Evolutionary conservation across 2,888 invertebrate genomes (phyloP).

Genomic region (Branchinecta sandiegonensis): DNA sequence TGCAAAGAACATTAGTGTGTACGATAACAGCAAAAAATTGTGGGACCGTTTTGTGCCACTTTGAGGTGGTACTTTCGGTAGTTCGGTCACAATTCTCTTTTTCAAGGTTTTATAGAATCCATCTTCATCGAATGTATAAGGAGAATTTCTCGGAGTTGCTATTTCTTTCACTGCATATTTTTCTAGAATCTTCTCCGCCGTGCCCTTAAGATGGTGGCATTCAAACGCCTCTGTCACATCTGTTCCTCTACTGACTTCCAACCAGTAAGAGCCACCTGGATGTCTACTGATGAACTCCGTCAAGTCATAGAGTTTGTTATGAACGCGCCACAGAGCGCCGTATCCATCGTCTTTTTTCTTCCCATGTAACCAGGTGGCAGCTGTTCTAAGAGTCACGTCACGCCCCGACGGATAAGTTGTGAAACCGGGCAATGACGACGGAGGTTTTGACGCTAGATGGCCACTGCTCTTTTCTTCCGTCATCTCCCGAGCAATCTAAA

Average conservation of each 20-base stretch:
- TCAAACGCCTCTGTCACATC: conserved; percentile 33
- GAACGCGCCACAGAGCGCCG: conserved; percentile 61
- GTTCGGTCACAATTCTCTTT: conserved; percentile 29
- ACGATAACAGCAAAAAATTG: conserved; percentile 26
- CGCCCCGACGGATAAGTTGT: conserved; percentile 39
- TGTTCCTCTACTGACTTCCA: conserved; percentile 37
- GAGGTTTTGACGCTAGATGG: background rate
- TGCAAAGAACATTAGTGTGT: conserved; percentile 25
- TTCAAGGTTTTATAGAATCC: conserved; percentile 61
- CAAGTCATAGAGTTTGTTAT: conserved; percentile 67
- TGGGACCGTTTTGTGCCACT: conserved; percentile 25
- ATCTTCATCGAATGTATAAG: conserved; percentile 54
- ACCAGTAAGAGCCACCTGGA: conserved; percentile 71
- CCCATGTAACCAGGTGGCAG: conserved; percentile 46
- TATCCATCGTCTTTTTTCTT: conserved; percentile 53
- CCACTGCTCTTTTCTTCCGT: no score
- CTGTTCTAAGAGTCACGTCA: conserved; percentile 38
- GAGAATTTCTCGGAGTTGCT: conserved; percentile 47
- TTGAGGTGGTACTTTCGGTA: conserved; percentile 27
- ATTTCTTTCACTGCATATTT: conserved; percentile 53
- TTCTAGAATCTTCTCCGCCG: conserved; percentile 44
- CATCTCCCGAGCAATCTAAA: no score
- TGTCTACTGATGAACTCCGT: conserved; percentile 59
- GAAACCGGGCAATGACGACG: background rate
- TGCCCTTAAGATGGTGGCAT: conserved; percentile 35